Percentiles rank a stretch among this genome's conserved stretches.
Evolutionary conservation across 2,888 invertebrate genomes (phyloP).

Genomic region (Drosophila imparisetae): DNA sequence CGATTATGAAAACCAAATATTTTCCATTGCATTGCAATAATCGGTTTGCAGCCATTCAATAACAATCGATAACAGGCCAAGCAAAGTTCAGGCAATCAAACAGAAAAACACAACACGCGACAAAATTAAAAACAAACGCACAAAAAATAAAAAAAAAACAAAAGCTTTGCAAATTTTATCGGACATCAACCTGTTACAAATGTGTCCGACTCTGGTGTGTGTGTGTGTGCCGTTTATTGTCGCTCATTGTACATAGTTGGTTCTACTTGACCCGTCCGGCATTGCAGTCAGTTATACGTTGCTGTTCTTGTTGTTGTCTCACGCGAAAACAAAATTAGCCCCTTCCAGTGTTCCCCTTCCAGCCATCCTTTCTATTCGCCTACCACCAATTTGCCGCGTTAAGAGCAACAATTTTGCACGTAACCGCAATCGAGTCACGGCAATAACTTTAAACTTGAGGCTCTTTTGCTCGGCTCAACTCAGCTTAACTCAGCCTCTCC

Average conservation of each 20-base stretch:
- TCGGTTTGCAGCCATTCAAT: slow-evolving; percentile 29
- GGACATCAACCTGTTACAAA: slow-evolving; percentile 71
- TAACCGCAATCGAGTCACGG: slow-evolving; percentile 46
- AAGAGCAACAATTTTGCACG: slow-evolving; percentile 57
- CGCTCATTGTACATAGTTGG: slow-evolving; percentile 41
- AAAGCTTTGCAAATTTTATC: slow-evolving; percentile 67
- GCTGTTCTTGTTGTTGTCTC: slow-evolving; percentile 1
- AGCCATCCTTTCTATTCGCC: slow-evolving; percentile 1
- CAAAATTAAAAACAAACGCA: slow-evolving; percentile 5
- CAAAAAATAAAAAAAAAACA: slow-evolving; percentile 7
- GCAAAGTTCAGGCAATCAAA: slow-evolving; percentile 58
- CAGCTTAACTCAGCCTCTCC: slow-evolving; percentile 16
- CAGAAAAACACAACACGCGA: slow-evolving; percentile 26
- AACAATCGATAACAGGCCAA: slow-evolving; percentile 49
- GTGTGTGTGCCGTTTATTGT: slow-evolving; percentile 24
- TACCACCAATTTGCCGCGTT: slow-evolving; percentile 17
- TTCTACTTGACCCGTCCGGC: slow-evolving; percentile 69
- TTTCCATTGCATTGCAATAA: slow-evolving; percentile 47
- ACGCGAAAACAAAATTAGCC: slow-evolving; percentile 41
- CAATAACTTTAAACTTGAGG: slow-evolving; percentile 60
- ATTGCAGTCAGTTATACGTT: slow-evolving; percentile 61
- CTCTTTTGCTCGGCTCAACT: slow-evolving; percentile 21
- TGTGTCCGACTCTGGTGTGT: slow-evolving; percentile 13
- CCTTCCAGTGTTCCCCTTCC: background rate
- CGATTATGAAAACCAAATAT: slow-evolving; percentile 35